Percentiles rank a stretch among this genome's conserved stretches.
Conservation (phyloP, 1,140 invertebrate species). For the Lordiphosa stackelbergi region DNA sequence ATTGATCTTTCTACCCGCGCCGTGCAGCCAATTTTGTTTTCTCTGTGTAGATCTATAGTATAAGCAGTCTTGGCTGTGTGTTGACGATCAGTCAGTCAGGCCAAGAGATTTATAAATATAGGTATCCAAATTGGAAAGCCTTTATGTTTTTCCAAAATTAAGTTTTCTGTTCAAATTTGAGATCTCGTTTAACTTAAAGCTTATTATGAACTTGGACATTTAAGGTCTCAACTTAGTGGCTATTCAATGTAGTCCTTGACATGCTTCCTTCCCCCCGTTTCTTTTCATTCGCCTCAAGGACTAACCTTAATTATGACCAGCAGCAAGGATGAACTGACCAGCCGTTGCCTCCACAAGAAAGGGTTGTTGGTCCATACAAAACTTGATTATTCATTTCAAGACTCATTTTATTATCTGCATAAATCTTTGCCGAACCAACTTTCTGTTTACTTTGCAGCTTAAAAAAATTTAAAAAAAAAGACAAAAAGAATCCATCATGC, state of each 20-base stretch:
- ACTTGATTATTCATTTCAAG: constrained; percentile 72
- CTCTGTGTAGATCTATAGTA: too few species aligned
- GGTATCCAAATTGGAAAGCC: too few species aligned
- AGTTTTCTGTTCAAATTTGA: too few species aligned
- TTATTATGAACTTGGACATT: background rate
- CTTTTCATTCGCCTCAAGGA: constrained; percentile 37
- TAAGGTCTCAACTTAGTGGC: constrained; percentile 15
- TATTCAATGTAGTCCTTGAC: constrained; percentile 53
- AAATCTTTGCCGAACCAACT: constrained; percentile 65
- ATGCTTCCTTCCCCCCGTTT: constrained; percentile 26
- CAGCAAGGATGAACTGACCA: constrained; percentile 6
- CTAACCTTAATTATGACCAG: constrained; percentile 58
- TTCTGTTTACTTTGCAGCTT: constrained; percentile 58
- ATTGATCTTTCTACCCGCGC: too few species aligned
- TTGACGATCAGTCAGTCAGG: too few species aligned
- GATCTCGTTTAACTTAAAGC: too few species aligned
- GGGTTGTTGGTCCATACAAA: constrained; percentile 22
- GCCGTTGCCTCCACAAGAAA: constrained; percentile 7
- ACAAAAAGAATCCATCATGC: constrained; percentile 62
- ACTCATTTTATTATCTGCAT: constrained; percentile 74
- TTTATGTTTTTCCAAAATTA: too few species aligned
- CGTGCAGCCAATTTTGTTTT: too few species aligned
- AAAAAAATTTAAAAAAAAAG: constrained; percentile 12
- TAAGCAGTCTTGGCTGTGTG: too few species aligned
- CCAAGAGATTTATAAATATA: too few species aligned